Evolutionary conservation across 2,888 invertebrate genomes (phyloP).

Genomic region (Drosophila histrio): DNA sequence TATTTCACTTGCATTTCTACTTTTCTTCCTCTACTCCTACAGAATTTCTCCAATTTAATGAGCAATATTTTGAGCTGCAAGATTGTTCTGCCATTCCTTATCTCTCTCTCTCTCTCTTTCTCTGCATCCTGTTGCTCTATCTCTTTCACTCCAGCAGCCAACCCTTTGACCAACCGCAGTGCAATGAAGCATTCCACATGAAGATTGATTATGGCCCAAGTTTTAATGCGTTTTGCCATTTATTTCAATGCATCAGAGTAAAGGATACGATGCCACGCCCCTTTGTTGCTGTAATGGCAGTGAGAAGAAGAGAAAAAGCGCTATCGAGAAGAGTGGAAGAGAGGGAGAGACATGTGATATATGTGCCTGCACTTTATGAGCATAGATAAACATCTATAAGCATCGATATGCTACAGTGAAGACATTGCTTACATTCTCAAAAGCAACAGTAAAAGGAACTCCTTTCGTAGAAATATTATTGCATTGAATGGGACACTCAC

Average conservation of each 20-base stretch:
- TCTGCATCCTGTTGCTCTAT: background rate
- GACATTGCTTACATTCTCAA: conserved; percentile 27
- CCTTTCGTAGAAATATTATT: conserved; percentile 14
- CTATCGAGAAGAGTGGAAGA: conserved; percentile 1
- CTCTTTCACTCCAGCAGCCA: background rate
- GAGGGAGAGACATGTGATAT: background rate
- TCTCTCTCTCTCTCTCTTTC: background rate
- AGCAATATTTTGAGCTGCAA: conserved; percentile 47
- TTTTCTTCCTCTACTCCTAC: background rate
- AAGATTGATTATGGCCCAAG: conserved; percentile 75
- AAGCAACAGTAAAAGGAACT: background rate
- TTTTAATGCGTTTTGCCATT: conserved; percentile 75
- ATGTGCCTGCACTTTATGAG: conserved; percentile 16
- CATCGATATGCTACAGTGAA: conserved; percentile 43
- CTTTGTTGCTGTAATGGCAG: background rate
- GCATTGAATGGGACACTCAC: conserved; percentile 10
- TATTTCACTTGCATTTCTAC: background rate
- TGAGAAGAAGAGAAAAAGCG: background rate
- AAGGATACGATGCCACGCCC: conserved; percentile 59
- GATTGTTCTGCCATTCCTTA: background rate
- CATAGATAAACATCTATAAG: conserved; percentile 41
- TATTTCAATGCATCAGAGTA: conserved; percentile 72
- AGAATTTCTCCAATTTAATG: conserved; percentile 60
- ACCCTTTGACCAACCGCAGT: conserved; percentile 33
- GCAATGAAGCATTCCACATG: conserved; percentile 72